These are phyloP conservation scores for Apostichopus leukothele DNA, from an alignment of 53 echinoderm and acorn worm species.

Conservation along the genomic window DNA sequence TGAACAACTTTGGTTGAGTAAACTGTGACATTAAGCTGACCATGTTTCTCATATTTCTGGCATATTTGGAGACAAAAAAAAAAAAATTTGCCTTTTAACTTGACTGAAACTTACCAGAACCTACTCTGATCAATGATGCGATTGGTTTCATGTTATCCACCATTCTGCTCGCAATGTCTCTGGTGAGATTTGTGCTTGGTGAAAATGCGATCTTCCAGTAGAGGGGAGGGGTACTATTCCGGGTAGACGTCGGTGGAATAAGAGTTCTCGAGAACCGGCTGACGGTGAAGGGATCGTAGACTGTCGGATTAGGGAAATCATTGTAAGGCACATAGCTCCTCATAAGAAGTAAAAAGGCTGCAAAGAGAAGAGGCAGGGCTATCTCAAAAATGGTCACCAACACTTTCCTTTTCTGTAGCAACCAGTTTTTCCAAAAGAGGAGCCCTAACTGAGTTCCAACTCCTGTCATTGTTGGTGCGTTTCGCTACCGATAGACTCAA, in stretches of 20 bases:
- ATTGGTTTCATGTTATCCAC: conserved; percentile 46
- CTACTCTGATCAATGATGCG: background rate
- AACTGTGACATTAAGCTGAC: no score
- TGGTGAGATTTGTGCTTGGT: conserved; percentile 49
- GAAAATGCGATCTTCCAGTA: conserved; percentile 69
- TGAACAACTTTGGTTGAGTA: no score
- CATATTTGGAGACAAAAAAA: no score
- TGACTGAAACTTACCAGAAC: background rate
- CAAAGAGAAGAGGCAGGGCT: conserved; percentile 65
- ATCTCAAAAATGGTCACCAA: conserved; percentile 72
- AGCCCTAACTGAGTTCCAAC: conserved; percentile 63
- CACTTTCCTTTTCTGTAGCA: conserved; percentile 65
- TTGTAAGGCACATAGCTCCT: conserved; percentile 55
- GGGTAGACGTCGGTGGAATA: conserved; percentile 47
- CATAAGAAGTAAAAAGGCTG: conserved; percentile 60
- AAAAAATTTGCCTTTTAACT: no score
- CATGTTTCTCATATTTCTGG: no score
- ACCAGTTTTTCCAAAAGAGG: conserved; percentile 80
- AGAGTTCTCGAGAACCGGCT: conserved; percentile 50
- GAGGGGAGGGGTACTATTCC: conserved; percentile 39
- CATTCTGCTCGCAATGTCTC: conserved; percentile 56
- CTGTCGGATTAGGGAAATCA: conserved; percentile 51
- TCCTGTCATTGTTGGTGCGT: conserved; percentile 59
- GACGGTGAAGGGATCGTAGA: conserved; percentile 53
- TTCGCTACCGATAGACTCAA: background rate